Conservation (phyloP, 2,888 invertebrate species). For the Parelbella ahira region DNA sequence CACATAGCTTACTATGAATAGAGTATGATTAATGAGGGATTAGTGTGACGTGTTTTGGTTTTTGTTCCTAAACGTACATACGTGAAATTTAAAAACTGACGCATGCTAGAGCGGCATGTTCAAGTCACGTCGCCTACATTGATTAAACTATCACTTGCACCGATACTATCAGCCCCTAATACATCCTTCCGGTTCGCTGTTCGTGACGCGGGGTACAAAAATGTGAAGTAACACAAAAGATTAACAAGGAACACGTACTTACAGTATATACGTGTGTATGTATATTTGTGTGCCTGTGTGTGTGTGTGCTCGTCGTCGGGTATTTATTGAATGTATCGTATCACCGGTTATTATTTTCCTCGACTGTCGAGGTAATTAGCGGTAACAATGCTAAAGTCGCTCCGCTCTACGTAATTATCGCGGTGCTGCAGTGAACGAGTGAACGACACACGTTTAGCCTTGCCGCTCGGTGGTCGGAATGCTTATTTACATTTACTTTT, state of each 20-base stretch:
- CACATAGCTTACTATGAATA: too few species aligned
- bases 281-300: too few species aligned
- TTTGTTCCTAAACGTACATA: too few species aligned
- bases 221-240: constrained; percentile 8
- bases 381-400: constrained; percentile 44
- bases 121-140: constrained; percentile 2
- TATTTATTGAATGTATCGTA: constrained; percentile 28
- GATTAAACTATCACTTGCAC: constrained; percentile 11
- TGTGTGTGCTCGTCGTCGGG: too few species aligned
- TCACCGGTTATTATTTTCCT: constrained; percentile 35
- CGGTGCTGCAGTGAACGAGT: constrained; percentile 50
- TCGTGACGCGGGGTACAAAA: constrained; percentile 14
- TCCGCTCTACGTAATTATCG: constrained; percentile 57
- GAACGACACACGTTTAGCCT: constrained; percentile 58
- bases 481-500: constrained; percentile 25
- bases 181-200: constrained; percentile 15
- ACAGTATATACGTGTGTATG: too few species aligned
- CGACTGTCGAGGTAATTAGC: constrained; percentile 35
- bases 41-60: too few species aligned
- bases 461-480: constrained; percentile 40
- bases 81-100: constrained; percentile 13
- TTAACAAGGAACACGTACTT: too few species aligned
- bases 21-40: too few species aligned
- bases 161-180: constrained; percentile 10
- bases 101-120: constrained; percentile 14